These are phyloP conservation scores for Agrypnia vestita DNA, from an alignment of 1,140 invertebrate species.

Conservation along the genomic window DNA sequence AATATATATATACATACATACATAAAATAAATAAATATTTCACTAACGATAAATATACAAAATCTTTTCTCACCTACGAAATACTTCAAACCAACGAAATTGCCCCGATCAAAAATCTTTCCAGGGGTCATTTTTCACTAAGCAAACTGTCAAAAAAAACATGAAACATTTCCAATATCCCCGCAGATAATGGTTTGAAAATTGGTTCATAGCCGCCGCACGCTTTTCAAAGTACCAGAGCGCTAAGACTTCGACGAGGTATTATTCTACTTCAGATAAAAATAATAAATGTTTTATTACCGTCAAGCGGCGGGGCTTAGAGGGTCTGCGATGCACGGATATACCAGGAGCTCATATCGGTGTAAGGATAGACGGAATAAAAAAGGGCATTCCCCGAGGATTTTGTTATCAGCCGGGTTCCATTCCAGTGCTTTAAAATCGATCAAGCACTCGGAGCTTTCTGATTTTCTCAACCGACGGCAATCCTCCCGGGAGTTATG, in stretches of 20 bases:
- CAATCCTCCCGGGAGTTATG: constrained; percentile 35
- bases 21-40: no score
- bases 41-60: no score
- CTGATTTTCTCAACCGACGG: constrained; percentile 35
- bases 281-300: constrained; percentile 56
- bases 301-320: constrained; percentile 38
- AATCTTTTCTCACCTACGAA: no score
- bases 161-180: background rate
- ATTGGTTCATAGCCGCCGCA: constrained; percentile 1
- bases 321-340: constrained; percentile 45
- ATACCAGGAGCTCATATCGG: constrained; percentile 46
- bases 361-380: constrained; percentile 45
- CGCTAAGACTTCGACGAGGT: constrained; percentile 36
- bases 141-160: background rate
- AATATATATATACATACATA: no score
- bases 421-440: constrained; percentile 48
- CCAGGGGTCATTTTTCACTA: background rate
- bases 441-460: constrained; percentile 40
- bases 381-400: constrained; percentile 45
- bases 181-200: constrained; percentile 26
- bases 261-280: constrained; percentile 33
- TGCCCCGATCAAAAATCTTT: no score
- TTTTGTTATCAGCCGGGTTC: constrained; percentile 49
- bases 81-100: no score
- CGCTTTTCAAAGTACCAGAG: constrained; percentile 15